phyloP scores from a whole-genome alignment of 2,888 invertebrate species.

The Tineola bisselliella region DNA sequence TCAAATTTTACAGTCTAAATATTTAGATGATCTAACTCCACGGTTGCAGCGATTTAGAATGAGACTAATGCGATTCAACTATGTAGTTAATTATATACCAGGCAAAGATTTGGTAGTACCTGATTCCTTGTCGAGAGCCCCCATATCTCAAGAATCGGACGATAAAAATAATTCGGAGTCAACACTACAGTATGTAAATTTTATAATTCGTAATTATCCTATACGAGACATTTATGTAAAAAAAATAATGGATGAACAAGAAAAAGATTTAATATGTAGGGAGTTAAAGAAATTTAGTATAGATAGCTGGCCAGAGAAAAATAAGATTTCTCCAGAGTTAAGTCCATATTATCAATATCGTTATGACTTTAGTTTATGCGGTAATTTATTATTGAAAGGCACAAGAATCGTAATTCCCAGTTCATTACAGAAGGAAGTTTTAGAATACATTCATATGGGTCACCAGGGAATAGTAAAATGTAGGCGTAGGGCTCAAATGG shows the following conservation, averaged over 20 bases:
- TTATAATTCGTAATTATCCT: neutral
- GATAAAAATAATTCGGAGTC: neutral
- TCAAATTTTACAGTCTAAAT: conserved; percentile 17
- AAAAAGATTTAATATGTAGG: conserved; percentile 6
- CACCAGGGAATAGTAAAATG: conserved; percentile 16
- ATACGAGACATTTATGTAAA: conserved; percentile 1
- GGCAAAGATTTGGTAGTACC: conserved; percentile 20
- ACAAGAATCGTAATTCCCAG: neutral
- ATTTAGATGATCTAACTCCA: conserved; percentile 16
- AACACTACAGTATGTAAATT: neutral
- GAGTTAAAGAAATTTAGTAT: neutral
- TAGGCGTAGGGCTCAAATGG: conserved; percentile 15
- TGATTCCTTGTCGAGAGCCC: conserved; percentile 19
- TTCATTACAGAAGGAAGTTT: conserved; percentile 2
- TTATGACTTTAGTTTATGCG: neutral
- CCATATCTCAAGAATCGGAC: neutral
- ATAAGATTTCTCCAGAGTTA: neutral
- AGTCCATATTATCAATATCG: neutral
- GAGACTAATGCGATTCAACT: conserved; percentile 20
- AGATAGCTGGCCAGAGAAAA: conserved; percentile 7
- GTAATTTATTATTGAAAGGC: neutral
- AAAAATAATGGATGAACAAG: neutral
- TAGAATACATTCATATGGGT: conserved; percentile 15
- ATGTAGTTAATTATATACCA: conserved; percentile 19
- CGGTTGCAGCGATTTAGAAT: conserved; percentile 18